Base-by-base conservation (phyloP, 2,888 invertebrate species). In the Trissoscelio sp. region DNA sequence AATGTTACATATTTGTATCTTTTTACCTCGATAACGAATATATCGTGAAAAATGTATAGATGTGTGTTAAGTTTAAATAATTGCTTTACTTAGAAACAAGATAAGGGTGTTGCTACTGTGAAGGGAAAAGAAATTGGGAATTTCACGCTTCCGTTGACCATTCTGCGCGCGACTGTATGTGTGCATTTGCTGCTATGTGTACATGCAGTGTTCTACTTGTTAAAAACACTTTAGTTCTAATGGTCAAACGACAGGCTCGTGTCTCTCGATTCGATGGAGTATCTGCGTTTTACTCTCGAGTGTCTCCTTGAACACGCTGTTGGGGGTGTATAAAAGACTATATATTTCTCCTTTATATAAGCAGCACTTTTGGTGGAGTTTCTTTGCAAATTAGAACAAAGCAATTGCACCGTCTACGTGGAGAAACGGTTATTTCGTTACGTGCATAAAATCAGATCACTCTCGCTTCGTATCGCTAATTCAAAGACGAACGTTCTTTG, bases 91-190 rank as follows among this genome's bases (percentile, higher is more conserved):
- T n/a, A n/a, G n/a, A n/a, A n/a, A 67, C 69, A 64, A 74, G 69
- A 46, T 20, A 31, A 62, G 74, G 53, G 34, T 69, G 66, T 67
- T 64, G 37, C 60, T 75, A 66, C 55, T 53, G n/a, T 74, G 84
- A 85, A 84, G 86, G 87, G 86, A 87, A 88, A 88, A 89, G 89
- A 88, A 90, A 90, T 89, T 90, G 89, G 87, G 88, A 89, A 89
- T 90, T 90, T 90, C 89, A 90, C 90, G 89, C 89, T 90, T 87
- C 88, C 88, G 87, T 89, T 90, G 88, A 86, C 87, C 87, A 87
- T 87, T 88, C 84, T 75, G 18, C 39, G 39, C 42, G 67, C 57
- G 75, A 39, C 57, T 37, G 44, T 69, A 42, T 55, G 42, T 78
- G 58, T 58, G 39, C 69, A 12, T 24, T 44, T 70, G 18, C 18